A percentile compares a stretch with the other conserved stretches of the same genome.
Evolutionary conservation across 2,113 vertebrate genomes (phyloP).

Genomic region (Misgurnus anguillicaudatus): DNA sequence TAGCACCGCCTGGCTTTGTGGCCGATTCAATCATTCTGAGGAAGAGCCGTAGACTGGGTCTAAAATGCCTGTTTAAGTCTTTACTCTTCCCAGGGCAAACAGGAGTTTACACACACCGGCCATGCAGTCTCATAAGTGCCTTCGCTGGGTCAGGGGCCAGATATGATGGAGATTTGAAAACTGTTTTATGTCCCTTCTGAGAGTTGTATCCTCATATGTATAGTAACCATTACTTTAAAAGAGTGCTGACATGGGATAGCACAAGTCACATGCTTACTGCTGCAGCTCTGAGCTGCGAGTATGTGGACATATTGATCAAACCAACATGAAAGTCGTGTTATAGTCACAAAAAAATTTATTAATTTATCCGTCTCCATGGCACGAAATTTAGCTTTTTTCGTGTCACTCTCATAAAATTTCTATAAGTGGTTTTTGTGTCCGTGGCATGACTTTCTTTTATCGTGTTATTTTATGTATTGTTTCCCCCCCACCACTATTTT

Average conservation of each 20-base stretch:
- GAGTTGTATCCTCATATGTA: slow-evolving; percentile 58
- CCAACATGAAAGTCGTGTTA: no score
- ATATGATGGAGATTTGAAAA: slow-evolving; percentile 49
- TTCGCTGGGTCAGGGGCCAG: slow-evolving; percentile 53
- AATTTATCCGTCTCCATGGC: no score
- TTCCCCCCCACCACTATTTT: no score
- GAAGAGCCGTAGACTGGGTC: neutral
- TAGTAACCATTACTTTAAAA: slow-evolving; percentile 59
- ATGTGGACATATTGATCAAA: neutral
- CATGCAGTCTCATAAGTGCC: slow-evolving; percentile 68
- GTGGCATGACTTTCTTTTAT: no score
- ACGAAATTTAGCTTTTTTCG: no score
- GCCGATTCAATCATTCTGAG: neutral
- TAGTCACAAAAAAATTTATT: no score
- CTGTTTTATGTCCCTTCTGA: slow-evolving; percentile 61
- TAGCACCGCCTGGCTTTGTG: neutral
- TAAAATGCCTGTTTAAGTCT: neutral
- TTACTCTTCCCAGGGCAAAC: neutral
- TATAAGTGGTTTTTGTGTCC: no score
- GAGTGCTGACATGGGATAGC: slow-evolving; percentile 56
- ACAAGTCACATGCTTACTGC: neutral
- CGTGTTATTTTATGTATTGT: no score
- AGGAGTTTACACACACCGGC: slow-evolving; percentile 22
- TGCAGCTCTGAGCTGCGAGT: slow-evolving; percentile 1
- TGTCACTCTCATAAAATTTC: no score